A percentile compares a stretch with the other conserved stretches of the same genome.
Conservation (phyloP, 1,140 invertebrate genomes). For the Oscheius sp. region DNA sequence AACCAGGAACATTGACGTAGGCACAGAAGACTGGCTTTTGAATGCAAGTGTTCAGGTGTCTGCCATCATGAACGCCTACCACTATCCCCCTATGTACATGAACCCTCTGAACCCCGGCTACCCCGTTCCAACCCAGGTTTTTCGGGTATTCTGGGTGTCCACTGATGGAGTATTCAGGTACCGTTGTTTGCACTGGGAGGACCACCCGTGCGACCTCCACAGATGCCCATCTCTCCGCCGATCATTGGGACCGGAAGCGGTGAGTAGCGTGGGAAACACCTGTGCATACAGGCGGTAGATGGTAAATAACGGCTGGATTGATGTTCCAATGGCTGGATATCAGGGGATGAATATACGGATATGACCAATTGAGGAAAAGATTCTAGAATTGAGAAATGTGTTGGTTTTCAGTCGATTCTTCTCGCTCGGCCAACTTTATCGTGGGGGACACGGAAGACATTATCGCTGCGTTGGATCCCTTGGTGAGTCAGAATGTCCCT, state of each 20-base stretch:
- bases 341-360: too few species aligned
- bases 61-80: not conserved
- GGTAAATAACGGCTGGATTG: too few species aligned
- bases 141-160: not conserved
- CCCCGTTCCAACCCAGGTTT: not conserved
- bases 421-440: not conserved
- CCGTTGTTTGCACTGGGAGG: not conserved
- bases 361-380: too few species aligned
- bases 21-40: too few species aligned
- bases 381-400: too few species aligned
- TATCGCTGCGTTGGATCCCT: not conserved
- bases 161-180: not conserved
- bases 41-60: not conserved
- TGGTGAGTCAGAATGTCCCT: not conserved
- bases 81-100: not conserved
- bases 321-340: too few species aligned
- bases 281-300: too few species aligned
- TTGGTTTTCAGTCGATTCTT: too few species aligned
- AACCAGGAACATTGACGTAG: not conserved
- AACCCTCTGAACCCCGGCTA: slow-evolving; percentile 1
- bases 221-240: too few species aligned
- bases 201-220: too few species aligned
- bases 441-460: not conserved
- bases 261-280: too few species aligned
- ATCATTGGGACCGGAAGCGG: too few species aligned